Evolutionary conservation across 2,113 vertebrate species (phyloP), one percentile per base, ranked within the genome.

Genomic region (Brachirus orientalis): DNA sequence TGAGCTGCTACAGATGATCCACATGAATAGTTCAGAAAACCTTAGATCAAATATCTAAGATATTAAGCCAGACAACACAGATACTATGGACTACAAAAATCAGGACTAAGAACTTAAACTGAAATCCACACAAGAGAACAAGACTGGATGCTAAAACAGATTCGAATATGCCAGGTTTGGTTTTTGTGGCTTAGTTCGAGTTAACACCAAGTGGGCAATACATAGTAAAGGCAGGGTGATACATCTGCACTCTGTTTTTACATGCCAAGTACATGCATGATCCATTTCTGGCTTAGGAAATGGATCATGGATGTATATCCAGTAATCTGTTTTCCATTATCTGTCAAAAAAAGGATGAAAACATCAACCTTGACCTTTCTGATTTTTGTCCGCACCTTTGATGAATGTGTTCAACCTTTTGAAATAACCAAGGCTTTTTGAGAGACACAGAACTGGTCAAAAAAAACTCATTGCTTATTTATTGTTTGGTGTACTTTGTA

Each of bases 381-480:
- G 33, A 20, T 52, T 72, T n/a, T 19, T 58, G 16, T 22, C 28
- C 54, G 43, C 44, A 56, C 47, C 59, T 79, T 77, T 82, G 69
- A 77, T 81, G 40, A 75, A 76, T 69, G 38, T 33, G 38, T 35
- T 54, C 14, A 46, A 19, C 11, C 67, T 78, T 84, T 75, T 51
- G 35, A 63, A 72, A 80, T 58, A 18, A 54, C 48, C 8, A 52
- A 54, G 37, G 60, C 37, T 48, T 36, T 43, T 44, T 72, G 72
- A 80, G 56, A 72, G 68, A 57, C 55, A 70, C 44, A 12, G 50
- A 45, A 66, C 46, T 58, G 61, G 51, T 72, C n/a, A 54, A 69
- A 62, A 62, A 14, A 60, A 46, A 38, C 12, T 41, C 71, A 69
- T 76, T 74, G 51, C 33, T 77, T 80, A 80, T 84, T 85, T 83